Conservation (phyloP, 2,797 vertebrate species). For the Phrynocephalus guinanensis region DNA sequence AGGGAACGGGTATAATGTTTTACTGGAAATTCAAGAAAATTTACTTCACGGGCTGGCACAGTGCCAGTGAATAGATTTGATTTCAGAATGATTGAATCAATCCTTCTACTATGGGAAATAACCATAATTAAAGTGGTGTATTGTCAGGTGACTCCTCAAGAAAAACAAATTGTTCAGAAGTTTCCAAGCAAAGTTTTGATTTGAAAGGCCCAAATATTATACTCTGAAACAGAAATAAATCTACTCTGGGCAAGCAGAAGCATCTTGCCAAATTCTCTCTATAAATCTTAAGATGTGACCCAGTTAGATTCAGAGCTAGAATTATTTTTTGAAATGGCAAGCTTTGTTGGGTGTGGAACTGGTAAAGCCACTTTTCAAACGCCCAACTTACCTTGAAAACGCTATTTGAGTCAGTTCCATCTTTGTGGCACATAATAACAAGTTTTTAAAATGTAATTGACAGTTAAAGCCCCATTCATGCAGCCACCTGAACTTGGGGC, state of each 20-base stretch:
- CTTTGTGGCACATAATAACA: no score
- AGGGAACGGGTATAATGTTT: background rate
- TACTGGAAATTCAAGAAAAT: background rate
- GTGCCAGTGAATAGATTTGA: background rate
- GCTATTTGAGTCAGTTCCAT: no score
- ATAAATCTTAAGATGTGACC: background rate
- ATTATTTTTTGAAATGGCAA: no score
- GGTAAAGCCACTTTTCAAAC: no score
- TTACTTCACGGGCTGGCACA: background rate
- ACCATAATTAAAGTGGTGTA: background rate
- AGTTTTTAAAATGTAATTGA: background rate
- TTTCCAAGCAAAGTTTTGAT: background rate
- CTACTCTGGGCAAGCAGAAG: background rate
- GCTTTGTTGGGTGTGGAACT: no score
- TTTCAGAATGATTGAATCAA: background rate
- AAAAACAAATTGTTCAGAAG: background rate
- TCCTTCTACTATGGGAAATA: background rate
- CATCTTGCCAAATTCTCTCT: background rate
- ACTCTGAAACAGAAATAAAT: background rate
- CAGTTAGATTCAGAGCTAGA: background rate
- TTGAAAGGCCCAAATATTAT: background rate
- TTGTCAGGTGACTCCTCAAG: background rate
- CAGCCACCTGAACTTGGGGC: no score
- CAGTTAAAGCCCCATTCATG: no score
- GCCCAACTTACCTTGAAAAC: no score